Conservation (phyloP, 2,888 invertebrate genomes). For the Orgyia antiqua region DNA sequence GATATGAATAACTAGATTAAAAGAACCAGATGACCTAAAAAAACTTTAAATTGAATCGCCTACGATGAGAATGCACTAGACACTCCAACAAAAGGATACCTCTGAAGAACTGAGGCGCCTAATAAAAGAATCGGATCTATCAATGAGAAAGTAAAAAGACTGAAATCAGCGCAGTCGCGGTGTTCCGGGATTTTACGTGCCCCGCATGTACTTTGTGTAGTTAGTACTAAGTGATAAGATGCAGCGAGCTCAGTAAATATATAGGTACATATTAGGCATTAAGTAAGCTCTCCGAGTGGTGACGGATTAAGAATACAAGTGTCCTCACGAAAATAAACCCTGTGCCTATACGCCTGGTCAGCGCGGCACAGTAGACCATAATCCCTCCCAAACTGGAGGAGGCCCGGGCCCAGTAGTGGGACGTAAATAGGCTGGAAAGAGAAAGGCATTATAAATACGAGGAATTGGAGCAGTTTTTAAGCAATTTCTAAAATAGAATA, state of each 20-base stretch:
- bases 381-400: too few relatives aligned
- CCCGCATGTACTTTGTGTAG: conserved; percentile 45
- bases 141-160: conserved; percentile 54
- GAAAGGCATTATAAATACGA: too few relatives aligned
- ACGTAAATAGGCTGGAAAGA: too few relatives aligned
- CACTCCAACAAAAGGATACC: conserved; percentile 44
- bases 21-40: conserved; percentile 14
- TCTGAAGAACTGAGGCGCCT: conserved; percentile 40
- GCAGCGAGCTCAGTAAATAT: conserved; percentile 6
- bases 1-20: conserved; percentile 1
- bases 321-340: too few relatives aligned
- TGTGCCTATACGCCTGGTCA: too few relatives aligned
- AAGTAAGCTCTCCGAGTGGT: too few relatives aligned
- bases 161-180: conserved; percentile 59
- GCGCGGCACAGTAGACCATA: too few relatives aligned
- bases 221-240: conserved; percentile 15
- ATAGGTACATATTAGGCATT: too few relatives aligned
- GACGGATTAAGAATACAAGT: too few relatives aligned
- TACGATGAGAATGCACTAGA: conserved; percentile 13
- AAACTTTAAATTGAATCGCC: conserved; percentile 32
- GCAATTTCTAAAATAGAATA: too few relatives aligned
- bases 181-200: conserved; percentile 56
- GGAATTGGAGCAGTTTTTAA: too few relatives aligned
- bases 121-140: conserved; percentile 65
- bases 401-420: too few relatives aligned